Conservation (phyloP, 2,888 invertebrate genomes). For the Archips crataeganus region DNA sequence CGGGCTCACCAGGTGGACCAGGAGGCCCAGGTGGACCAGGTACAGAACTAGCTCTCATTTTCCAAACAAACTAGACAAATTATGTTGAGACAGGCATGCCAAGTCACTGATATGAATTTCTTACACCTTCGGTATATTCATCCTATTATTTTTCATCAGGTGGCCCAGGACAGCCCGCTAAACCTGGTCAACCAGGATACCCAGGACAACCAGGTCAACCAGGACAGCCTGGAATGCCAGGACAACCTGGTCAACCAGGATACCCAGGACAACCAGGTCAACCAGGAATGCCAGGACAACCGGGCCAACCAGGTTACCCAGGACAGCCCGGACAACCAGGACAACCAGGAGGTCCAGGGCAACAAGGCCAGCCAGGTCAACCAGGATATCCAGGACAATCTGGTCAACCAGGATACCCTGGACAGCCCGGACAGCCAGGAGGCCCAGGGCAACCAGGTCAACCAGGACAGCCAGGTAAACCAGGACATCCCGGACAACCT, state of each 20-base stretch:
- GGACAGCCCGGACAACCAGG: constrained; percentile 31
- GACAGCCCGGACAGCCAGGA: constrained; percentile 53
- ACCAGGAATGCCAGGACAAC: constrained; percentile 51
- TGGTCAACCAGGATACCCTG: constrained; percentile 45
- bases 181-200: constrained; percentile 36
- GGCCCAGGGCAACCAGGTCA: constrained; percentile 32
- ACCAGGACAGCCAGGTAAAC: constrained; percentile 21
- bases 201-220: constrained; percentile 49
- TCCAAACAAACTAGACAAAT: neutral
- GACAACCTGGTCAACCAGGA: constrained; percentile 50
- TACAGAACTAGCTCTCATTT: neutral
- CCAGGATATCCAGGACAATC: constrained; percentile 34
- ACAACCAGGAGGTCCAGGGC: constrained; percentile 24
- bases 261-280: constrained; percentile 46
- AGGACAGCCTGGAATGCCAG: constrained; percentile 50
- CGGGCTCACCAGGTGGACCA: constrained; percentile 52
- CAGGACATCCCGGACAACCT: constrained; percentile 30
- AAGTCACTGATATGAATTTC: no score
- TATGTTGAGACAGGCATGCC: no score
- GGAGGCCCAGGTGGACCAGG: constrained; percentile 63
- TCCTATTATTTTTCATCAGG: constrained; percentile 17
- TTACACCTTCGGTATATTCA: neutral
- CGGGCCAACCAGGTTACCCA: constrained; percentile 37
- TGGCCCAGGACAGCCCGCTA: constrained; percentile 48
- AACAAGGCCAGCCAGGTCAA: constrained; percentile 21